Percentiles rank a stretch among this genome's conserved stretches.
phyloP scores from a whole-genome alignment of 1,140 invertebrate genomes.

The Colletes gigas region DNA sequence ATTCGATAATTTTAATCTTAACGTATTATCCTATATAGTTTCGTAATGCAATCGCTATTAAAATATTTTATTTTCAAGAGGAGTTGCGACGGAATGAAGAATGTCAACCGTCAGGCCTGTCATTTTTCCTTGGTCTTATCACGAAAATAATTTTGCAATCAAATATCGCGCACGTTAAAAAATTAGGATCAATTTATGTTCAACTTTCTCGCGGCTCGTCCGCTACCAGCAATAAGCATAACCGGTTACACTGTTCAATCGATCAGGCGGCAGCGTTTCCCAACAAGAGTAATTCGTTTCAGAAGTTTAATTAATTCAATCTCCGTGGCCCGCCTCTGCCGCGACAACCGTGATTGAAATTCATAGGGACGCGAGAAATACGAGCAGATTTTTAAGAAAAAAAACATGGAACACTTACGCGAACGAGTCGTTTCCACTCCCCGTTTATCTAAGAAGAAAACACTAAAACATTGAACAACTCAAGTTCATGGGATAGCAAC shows the following conservation, averaged over 20 bases:
- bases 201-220: conserved; percentile 3
- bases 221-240: conserved; percentile 25
- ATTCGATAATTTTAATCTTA: no score
- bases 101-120: background rate
- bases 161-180: background rate
- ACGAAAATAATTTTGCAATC: background rate
- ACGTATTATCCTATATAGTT: no score
- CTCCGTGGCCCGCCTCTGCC: background rate
- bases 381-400: conserved; percentile 2
- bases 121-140: no score
- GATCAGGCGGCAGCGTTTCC: conserved; percentile 4
- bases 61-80: no score
- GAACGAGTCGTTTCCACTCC: background rate
- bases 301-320: conserved; percentile 36
- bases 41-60: no score
- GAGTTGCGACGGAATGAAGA: no score
- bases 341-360: conserved; percentile 20
- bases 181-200: background rate
- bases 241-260: conserved; percentile 19
- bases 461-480: background rate
- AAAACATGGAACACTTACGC: background rate
- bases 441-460: background rate
- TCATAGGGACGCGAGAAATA: conserved; percentile 19
- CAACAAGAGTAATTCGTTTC: conserved; percentile 16
- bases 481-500: background rate